These are phyloP conservation scores for Harpegnathos saltator DNA, from an alignment of 1,140 invertebrate species.

Conservation along the genomic window DNA sequence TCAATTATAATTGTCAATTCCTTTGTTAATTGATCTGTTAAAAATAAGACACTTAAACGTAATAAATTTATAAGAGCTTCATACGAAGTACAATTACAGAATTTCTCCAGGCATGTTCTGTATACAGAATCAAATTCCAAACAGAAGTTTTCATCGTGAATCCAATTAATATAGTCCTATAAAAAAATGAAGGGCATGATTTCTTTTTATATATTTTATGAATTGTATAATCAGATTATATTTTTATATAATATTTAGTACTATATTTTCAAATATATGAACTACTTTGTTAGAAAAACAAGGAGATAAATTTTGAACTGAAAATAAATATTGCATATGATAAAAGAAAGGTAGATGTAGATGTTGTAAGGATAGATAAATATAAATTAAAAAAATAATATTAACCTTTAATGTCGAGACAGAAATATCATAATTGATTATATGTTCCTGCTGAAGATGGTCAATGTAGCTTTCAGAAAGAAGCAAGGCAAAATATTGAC, in stretches of 20 bases:
- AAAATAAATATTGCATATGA: constrained; percentile 1
- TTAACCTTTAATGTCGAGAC: constrained; percentile 68
- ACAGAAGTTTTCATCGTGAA: constrained; percentile 38
- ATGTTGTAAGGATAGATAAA: neutral
- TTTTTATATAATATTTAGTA: constrained; percentile 9
- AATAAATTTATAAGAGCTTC: constrained; percentile 66
- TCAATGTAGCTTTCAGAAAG: constrained; percentile 72
- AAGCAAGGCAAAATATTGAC: constrained; percentile 72
- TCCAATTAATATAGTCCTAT: constrained; percentile 76
- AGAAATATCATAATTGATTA: constrained; percentile 73
- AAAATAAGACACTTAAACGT: constrained; percentile 71
- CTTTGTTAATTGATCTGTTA: constrained; percentile 67
- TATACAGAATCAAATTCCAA: neutral
- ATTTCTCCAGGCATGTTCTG: constrained; percentile 32
- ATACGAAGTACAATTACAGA: neutral
- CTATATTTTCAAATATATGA: too few relatives aligned
- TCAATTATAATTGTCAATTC: constrained; percentile 66
- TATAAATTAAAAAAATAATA: constrained; percentile 8
- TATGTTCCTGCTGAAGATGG: constrained; percentile 55
- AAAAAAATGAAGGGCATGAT: constrained; percentile 56
- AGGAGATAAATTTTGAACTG: neutral
- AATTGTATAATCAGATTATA: neutral
- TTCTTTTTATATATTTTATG: neutral
- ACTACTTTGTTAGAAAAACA: too few relatives aligned
- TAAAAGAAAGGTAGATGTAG: neutral